Percentiles rank a stretch among this genome's conserved stretches.
Conservation (phyloP, 2,888 invertebrate genomes). For the Nineta flava region DNA sequence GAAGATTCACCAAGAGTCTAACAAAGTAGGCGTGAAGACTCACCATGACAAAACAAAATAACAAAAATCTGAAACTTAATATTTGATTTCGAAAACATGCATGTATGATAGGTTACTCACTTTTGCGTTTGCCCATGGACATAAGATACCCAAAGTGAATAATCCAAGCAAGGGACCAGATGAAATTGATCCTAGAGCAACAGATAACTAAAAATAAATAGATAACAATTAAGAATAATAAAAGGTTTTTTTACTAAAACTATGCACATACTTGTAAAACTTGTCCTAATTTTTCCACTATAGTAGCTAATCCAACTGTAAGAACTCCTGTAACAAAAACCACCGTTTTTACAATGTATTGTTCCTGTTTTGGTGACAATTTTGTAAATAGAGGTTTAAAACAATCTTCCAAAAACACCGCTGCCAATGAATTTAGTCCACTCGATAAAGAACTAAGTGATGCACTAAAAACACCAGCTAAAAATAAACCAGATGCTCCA, state of each 20-base stretch:
- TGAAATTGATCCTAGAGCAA: conserved; percentile 46
- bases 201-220: conserved; percentile 31
- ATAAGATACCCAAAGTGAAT: conserved; percentile 47
- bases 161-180: conserved; percentile 52
- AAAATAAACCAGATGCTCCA: conserved; percentile 70
- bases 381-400: conserved; percentile 43
- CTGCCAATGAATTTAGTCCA: conserved; percentile 62
- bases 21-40: no score
- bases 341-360: conserved; percentile 50
- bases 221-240: background rate
- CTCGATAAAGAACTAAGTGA: conserved; percentile 54
- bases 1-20: no score
- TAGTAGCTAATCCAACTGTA: conserved; percentile 33
- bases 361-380: conserved; percentile 34
- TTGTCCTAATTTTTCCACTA: conserved; percentile 3
- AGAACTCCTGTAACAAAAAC: conserved; percentile 51
- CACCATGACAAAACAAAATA: no score
- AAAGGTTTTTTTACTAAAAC: no score
- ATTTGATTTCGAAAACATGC: no score
- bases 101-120: no score
- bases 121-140: conserved; percentile 50
- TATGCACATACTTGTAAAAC: background rate
- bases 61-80: no score
- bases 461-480: conserved; percentile 4
- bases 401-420: conserved; percentile 58